Evolutionary conservation across 2,797 vertebrate species (phyloP).

Genomic region (Poeciliopsis turneri): DNA sequence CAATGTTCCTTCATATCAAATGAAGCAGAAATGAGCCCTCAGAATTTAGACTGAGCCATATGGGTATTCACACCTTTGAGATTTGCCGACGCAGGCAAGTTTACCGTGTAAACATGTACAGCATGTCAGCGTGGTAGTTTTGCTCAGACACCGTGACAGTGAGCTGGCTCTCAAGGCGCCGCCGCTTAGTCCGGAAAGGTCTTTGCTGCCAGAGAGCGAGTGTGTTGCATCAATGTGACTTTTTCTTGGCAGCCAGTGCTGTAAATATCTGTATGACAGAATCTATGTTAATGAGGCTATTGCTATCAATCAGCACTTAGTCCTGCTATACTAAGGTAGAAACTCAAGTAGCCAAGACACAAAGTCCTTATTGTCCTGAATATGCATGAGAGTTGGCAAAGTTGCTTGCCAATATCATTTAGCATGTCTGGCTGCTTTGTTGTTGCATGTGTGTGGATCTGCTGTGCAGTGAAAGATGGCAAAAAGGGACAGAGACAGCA

Average conservation of each 20-base stretch:
- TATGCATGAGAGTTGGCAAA: conserved; percentile 53
- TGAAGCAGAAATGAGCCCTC: neutral
- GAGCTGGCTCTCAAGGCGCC: conserved; percentile 34
- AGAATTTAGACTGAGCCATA: conserved; percentile 4
- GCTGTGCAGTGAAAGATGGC: conserved; percentile 25
- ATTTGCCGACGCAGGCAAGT: conserved; percentile 15
- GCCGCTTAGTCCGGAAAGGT: conserved; percentile 47
- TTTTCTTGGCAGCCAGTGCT: conserved; percentile 60
- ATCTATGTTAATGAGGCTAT: conserved; percentile 69
- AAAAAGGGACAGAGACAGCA: neutral
- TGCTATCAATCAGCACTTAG: conserved; percentile 58
- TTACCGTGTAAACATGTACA: conserved; percentile 9
- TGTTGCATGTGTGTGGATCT: conserved; percentile 29
- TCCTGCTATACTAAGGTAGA: conserved; percentile 39
- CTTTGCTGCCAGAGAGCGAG: conserved; percentile 48
- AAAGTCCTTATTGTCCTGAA: conserved; percentile 39
- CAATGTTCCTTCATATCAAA: neutral
- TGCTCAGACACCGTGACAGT: conserved; percentile 19
- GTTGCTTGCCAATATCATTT: conserved; percentile 52
- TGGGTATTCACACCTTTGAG: conserved; percentile 2
- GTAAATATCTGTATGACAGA: conserved; percentile 52
- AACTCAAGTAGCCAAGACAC: conserved; percentile 30
- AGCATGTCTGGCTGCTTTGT: conserved; percentile 41
- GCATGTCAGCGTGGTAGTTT: conserved; percentile 37
- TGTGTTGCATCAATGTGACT: conserved; percentile 53